Base-by-base conservation (phyloP, 2,113 vertebrate species). In the Hiodon alosoides region DNA sequence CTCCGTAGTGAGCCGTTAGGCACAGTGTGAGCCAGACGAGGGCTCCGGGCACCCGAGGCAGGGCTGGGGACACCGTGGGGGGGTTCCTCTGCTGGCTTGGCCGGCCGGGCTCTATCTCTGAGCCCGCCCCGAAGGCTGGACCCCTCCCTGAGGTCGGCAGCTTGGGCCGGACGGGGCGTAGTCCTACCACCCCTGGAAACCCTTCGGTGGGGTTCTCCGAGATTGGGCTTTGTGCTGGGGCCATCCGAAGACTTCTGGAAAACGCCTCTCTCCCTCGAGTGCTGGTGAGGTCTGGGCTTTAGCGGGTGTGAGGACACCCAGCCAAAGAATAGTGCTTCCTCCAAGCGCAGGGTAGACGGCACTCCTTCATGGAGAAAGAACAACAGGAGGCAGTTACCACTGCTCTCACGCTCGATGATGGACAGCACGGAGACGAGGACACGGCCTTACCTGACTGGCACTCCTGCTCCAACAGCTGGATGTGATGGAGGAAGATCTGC, bases 401-500 rank as follows among this genome's bases (percentile, higher is more conserved):
- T 31, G 31, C 31, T 31, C 31, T 31, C 31, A 31, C 31, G 31
- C 31, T 31, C 31, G 31, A 31, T 31, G 31, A 31, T 2, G 31
- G 31, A 10, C 4, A 55, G n/a, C n/a, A 55, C 4, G 6, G 14
- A 16, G 9, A 0, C 2, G 53, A 48, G 1, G 16, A 7, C 5
- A 48, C 47, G 57, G 54, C 78, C 93, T 77, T 85, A 99, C 97
- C 95, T 80, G 91, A 88, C 86, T 91, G 86, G 81, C 88, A 89
- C 79, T 95, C 91, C 69, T 95, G 93, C 86, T 98, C 95, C 67
- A 96, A 46, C 78, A 98, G 90, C 71, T 89, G 91, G 77, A 93
- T 79, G 59, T 95, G 96, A 75, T 93, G 90, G 84, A 92, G 94
- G 88, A 98, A 95, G 87, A 98, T 96, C 91, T 98, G 96, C 83